Evolutionary conservation across 2,888 invertebrate species (phyloP).

Genomic region (Lepidonotus clava): DNA sequence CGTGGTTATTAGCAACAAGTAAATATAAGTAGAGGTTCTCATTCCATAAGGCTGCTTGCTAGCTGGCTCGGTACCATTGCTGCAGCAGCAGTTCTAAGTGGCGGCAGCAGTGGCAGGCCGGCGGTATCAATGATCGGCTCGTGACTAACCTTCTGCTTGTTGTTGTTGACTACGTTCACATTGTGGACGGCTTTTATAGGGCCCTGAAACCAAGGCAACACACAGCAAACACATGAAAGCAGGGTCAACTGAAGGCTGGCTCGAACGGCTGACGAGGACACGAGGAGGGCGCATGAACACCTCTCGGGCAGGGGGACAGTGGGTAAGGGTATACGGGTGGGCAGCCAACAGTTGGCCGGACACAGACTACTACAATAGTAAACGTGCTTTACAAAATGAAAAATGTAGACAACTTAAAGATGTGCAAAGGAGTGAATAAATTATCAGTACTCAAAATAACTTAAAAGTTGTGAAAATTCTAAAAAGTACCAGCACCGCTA

Average conservation of each 20-base stretch:
- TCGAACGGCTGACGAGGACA: neutral
- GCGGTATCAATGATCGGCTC: neutral
- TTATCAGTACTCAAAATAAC: neutral
- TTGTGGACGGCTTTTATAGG: slow-evolving; percentile 56
- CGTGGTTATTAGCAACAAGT: slow-evolving; percentile 9
- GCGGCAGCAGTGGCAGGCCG: neutral
- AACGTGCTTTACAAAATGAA: neutral
- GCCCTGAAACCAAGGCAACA: slow-evolving; percentile 56
- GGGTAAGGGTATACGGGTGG: neutral
- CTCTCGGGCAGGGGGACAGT: too few relatives aligned
- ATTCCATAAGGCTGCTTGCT: slow-evolving; percentile 7
- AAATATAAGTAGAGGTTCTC: slow-evolving; percentile 4
- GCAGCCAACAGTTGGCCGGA: neutral
- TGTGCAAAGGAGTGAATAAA: neutral
- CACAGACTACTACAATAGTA: neutral
- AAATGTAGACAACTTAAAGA: too few relatives aligned
- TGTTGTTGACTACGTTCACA: slow-evolving; percentile 49
- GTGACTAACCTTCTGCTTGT: slow-evolving; percentile 54
- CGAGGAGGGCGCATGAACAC: slow-evolving; percentile 1
- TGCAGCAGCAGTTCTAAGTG: neutral
- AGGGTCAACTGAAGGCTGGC: slow-evolving; percentile 47
- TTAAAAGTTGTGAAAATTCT: too few relatives aligned
- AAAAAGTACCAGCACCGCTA: too few relatives aligned
- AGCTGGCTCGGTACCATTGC: neutral
- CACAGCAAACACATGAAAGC: slow-evolving; percentile 51